These are phyloP conservation scores for Trilocha varians DNA, from an alignment of 2,888 invertebrate genomes.

Conservation along the genomic window DNA sequence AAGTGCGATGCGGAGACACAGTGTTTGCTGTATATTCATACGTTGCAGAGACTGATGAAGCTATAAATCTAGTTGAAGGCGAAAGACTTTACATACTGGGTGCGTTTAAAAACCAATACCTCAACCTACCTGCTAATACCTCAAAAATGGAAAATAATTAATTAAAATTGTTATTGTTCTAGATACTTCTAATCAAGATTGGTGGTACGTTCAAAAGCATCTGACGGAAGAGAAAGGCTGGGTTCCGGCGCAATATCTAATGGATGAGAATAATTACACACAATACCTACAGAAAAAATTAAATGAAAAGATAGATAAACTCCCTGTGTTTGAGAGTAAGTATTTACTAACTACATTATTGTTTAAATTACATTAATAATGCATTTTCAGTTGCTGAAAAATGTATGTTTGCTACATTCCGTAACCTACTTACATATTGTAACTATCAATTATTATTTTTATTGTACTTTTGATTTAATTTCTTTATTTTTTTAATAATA, in stretches of 20 bases:
- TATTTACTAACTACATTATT: conserved; percentile 17
- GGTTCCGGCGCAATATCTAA: conserved; percentile 92
- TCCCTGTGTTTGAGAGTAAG: conserved; percentile 94
- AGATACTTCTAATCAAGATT: conserved; percentile 89
- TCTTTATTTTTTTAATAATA: no score
- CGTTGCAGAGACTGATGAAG: conserved; percentile 89
- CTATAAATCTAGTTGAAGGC: conserved; percentile 91
- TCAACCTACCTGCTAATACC: no score
- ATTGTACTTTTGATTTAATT: no score
- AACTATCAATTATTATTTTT: no score
- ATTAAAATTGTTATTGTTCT: conserved; percentile 3
- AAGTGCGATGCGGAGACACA: conserved; percentile 81
- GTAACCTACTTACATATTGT: no score
- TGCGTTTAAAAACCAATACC: conserved; percentile 37
- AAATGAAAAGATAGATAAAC: conserved; percentile 91
- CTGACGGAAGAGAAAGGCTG: conserved; percentile 93
- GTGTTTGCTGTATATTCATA: conserved; percentile 90
- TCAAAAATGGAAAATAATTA: no score
- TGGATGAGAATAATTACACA: conserved; percentile 86
- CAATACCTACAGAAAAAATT: conserved; percentile 89
- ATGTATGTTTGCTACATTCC: no score
- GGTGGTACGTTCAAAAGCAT: conserved; percentile 94
- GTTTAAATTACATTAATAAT: no score
- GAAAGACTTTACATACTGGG: conserved; percentile 89
- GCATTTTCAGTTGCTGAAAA: no score